These are phyloP conservation scores for Antigone vipio DNA, from an alignment of 2,113 vertebrate genomes.

Conservation along the genomic window DNA sequence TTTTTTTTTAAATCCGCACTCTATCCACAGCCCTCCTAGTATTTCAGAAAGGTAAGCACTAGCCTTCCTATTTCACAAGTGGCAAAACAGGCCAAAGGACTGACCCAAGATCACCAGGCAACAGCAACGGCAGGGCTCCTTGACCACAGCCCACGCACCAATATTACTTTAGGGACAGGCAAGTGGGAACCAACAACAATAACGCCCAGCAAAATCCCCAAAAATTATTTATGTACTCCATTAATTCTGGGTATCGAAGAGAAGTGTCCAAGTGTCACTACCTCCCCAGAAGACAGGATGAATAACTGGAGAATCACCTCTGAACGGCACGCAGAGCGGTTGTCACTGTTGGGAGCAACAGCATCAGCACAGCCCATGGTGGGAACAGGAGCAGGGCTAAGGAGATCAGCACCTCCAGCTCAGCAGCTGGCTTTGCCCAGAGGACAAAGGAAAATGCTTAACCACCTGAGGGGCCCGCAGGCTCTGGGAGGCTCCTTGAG, in stretches of 20 bases:
- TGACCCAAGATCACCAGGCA: background rate
- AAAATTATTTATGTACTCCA: background rate
- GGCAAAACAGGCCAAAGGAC: background rate
- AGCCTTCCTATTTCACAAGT: background rate
- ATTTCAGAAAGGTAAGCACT: background rate
- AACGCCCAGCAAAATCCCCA: background rate
- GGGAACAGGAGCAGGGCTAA: background rate
- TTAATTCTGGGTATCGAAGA: background rate
- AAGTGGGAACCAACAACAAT: background rate
- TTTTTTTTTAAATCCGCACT: background rate
- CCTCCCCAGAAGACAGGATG: background rate
- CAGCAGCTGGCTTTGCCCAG: background rate
- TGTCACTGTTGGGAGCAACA: background rate
- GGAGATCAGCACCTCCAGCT: background rate
- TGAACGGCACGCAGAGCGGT: background rate
- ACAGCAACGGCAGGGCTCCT: background rate
- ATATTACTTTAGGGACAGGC: background rate
- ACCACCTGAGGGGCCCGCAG: background rate
- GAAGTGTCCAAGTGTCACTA: background rate
- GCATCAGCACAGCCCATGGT: background rate
- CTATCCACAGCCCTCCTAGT: background rate
- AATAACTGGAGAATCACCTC: background rate
- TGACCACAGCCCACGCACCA: background rate
- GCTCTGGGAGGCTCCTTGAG: background rate
- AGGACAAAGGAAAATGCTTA: no score